Base-by-base conservation (phyloP, 1,140 invertebrate species). In the Bombus ignitus region DNA sequence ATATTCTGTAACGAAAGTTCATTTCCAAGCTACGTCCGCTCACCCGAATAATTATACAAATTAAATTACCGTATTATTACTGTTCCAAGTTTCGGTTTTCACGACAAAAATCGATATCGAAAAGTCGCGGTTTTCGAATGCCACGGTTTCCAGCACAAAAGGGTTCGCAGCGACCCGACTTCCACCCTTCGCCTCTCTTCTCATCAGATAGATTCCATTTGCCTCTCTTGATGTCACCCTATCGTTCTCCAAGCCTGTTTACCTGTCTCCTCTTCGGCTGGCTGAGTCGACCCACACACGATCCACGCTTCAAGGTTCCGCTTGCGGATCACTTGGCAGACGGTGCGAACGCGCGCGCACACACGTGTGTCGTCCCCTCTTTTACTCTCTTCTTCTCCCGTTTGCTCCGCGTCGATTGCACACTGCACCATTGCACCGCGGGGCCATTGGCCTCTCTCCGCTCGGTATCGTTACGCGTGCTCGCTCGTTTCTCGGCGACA, bases 401-500 rank as follows among this genome's bases (percentile, higher is more conserved):
- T 25, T 25, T 73, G 25, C 53, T 37, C 47, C 42, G n/a, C 37
- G 71, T 68, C 35, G 32, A 9, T 15, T 9, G 47, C n/a, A 42
- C 79, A 81, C 47, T 28, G 39, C 42, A 9, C 32, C 71, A 32
- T 32, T 85, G 35, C 53, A 62, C 47, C 86, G 87, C 59, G 91
- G 76, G 92, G 90, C 89, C 92, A 92, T 90, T 88, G 92, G 86
- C 92, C 92, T 92, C 87, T 84, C 82, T 68, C 82, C 66, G 78
- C 79, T 79, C 85, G 85, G 81, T 88, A 89, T 85, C 86, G 84
- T 83, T 80, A 70, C 78, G 78, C 71, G 47, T 62, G 77, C 44
- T 57, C 70, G 83, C 65, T 57, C 83, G 77, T 32, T 59, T 62
- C 74, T 62, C 42, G 77, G 76, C 87, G 81, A 85, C 83, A 87